phyloP scores from a whole-genome alignment of 2,113 vertebrate genomes.

The Chionodraco myersi region DNA sequence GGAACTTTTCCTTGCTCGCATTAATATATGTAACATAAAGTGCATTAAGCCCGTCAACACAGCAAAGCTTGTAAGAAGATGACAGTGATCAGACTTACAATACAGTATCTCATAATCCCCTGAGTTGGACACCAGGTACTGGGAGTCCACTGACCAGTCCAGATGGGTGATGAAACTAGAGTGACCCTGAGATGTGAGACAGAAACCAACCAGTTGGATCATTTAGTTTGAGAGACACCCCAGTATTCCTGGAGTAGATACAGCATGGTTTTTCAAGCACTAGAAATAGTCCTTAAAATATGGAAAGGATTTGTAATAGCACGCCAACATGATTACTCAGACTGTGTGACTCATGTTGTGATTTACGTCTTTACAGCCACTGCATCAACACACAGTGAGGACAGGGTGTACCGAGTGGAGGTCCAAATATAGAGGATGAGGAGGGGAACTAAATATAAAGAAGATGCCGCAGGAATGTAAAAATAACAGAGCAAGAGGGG shows the following conservation, averaged over 20 bases:
- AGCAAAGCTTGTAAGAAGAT: not conserved
- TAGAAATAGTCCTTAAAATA: conserved; percentile 26
- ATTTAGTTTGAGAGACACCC: not conserved
- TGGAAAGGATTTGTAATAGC: not conserved
- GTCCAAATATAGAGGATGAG: conserved; percentile 20
- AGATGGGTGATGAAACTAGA: conserved; percentile 99
- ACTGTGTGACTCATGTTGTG: conserved; percentile 32
- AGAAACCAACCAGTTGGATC: not conserved
- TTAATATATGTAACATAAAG: not conserved
- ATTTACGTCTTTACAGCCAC: conserved; percentile 22
- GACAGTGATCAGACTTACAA: conserved; percentile 87
- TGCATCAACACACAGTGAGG: conserved; percentile 19
- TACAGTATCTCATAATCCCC: conserved; percentile 99
- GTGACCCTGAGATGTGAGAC: conserved; percentile 87
- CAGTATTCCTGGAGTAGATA: not conserved
- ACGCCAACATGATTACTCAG: not conserved
- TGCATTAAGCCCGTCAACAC: not conserved
- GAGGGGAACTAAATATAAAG: conserved; percentile 47
- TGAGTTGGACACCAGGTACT: conserved; percentile 97
- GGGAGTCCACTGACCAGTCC: conserved; percentile 97
- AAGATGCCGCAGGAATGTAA: conserved; percentile 29
- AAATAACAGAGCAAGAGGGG: conserved; percentile 57
- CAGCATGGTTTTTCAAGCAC: not conserved
- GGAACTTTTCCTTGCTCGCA: too few relatives aligned
- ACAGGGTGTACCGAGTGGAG: conserved; percentile 9